Percentiles rank a stretch among this genome's conserved stretches.
These are phyloP conservation scores for Lamprologus speciosus DNA, from an alignment of 2,113 vertebrate genomes.

Conservation along the genomic window DNA sequence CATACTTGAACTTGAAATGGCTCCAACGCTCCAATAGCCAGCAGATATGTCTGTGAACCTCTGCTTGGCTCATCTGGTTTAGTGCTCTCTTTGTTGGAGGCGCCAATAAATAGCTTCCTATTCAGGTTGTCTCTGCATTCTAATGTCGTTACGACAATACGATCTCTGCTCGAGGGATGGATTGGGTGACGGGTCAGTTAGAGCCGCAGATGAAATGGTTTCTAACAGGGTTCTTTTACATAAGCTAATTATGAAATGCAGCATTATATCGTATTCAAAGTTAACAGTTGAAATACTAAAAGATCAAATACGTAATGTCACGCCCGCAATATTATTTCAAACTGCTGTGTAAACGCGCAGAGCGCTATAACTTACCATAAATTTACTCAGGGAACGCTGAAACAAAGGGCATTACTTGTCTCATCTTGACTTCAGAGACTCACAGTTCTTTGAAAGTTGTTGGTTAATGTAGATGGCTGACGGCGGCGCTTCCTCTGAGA, in stretches of 20 bases:
- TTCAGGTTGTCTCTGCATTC: not conserved
- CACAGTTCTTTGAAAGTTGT: conserved; percentile 11
- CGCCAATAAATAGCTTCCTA: not conserved
- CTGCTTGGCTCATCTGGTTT: not conserved
- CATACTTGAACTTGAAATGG: not conserved
- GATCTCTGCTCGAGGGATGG: not conserved
- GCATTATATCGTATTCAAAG: not conserved
- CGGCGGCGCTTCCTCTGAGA: not conserved
- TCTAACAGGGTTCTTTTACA: not conserved
- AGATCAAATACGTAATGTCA: not conserved
- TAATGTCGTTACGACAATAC: not conserved
- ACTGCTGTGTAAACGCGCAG: not conserved
- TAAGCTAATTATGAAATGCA: not conserved
- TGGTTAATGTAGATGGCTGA: not conserved
- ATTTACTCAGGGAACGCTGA: not conserved
- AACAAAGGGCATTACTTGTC: not conserved
- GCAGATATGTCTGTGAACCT: not conserved
- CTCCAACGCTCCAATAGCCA: not conserved
- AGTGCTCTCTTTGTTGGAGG: not conserved
- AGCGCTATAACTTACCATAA: not conserved
- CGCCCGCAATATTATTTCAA: not conserved
- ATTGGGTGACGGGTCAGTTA: not conserved
- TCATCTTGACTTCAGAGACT: conserved; percentile 39
- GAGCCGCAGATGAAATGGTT: not conserved
- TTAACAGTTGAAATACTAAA: not conserved